A percentile compares a stretch with the other conserved stretches of the same genome.
These are phyloP conservation scores for Monodelphis domestica DNA, from an alignment of 2,797 vertebrate genomes.

Conservation along the genomic window DNA sequence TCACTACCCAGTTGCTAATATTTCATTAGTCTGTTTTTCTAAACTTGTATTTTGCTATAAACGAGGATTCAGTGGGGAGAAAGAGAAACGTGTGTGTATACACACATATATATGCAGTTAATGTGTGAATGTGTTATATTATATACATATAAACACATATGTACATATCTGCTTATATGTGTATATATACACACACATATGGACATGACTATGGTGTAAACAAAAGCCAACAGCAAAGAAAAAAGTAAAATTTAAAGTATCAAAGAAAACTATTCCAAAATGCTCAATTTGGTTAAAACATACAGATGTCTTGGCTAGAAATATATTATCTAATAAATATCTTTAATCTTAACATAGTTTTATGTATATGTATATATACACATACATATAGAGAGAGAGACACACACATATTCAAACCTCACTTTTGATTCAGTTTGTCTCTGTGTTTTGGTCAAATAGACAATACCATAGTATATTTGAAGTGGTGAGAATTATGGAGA, in stretches of 20 bases:
- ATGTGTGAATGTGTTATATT: no score
- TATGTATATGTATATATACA: background rate
- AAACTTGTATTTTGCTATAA: background rate
- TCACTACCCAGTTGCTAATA: background rate
- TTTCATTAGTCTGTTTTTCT: background rate
- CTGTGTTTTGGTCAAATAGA: background rate
- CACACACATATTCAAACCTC: background rate
- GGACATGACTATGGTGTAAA: background rate
- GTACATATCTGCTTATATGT: background rate
- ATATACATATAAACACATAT: background rate
- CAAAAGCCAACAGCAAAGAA: background rate
- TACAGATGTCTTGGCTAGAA: background rate
- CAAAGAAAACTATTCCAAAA: background rate
- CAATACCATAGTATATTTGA: background rate
- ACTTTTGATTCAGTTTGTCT: background rate
- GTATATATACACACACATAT: background rate
- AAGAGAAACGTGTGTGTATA: background rate
- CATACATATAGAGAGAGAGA: no score
- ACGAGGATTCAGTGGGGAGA: background rate
- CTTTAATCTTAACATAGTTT: background rate
- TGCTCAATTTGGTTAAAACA: background rate
- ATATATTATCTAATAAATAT: background rate
- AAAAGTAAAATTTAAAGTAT: background rate
- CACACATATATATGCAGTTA: no score
- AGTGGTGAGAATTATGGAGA: background rate